These are phyloP conservation scores for Brachyhypopomus occidentalis DNA, from an alignment of 2,113 vertebrate genomes.

Conservation along the genomic window DNA sequence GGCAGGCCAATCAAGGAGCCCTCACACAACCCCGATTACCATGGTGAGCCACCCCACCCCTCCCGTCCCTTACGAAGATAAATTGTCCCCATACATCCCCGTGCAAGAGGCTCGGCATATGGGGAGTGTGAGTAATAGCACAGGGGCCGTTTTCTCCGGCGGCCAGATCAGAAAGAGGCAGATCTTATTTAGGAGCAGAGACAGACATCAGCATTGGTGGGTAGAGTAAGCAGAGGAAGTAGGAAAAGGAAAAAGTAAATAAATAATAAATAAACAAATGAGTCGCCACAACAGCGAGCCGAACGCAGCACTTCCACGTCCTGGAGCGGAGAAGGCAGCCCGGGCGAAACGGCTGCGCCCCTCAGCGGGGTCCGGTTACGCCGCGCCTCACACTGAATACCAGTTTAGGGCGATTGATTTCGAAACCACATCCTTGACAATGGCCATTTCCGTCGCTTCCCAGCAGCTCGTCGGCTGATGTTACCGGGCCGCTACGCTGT, in stretches of 20 bases:
- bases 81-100: slow-evolving; percentile 23
- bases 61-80: slow-evolving; percentile 34
- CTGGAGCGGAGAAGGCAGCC: not conserved
- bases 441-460: too few species aligned
- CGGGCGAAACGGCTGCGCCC: not conserved
- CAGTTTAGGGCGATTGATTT: not conserved
- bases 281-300: slow-evolving; percentile 5
- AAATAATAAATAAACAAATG: not conserved
- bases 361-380: not conserved
- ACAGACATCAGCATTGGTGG: slow-evolving; percentile 13
- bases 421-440: too few species aligned
- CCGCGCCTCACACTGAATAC: not conserved
- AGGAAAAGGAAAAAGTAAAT: not conserved
- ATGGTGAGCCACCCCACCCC: not conserved
- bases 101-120: slow-evolving; percentile 19
- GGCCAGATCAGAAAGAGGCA: slow-evolving; percentile 45
- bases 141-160: slow-evolving; percentile 30
- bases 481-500: too few species aligned
- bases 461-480: too few species aligned
- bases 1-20: not conserved
- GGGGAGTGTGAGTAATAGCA: slow-evolving; percentile 44
- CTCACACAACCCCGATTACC: too few species aligned
- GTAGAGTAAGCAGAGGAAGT: slow-evolving; percentile 23
- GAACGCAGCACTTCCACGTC: not conserved
- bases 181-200: slow-evolving; percentile 40